Evolutionary conservation across 2,888 invertebrate genomes (phyloP).

Genomic region (Eutolmus rufibarbis): DNA sequence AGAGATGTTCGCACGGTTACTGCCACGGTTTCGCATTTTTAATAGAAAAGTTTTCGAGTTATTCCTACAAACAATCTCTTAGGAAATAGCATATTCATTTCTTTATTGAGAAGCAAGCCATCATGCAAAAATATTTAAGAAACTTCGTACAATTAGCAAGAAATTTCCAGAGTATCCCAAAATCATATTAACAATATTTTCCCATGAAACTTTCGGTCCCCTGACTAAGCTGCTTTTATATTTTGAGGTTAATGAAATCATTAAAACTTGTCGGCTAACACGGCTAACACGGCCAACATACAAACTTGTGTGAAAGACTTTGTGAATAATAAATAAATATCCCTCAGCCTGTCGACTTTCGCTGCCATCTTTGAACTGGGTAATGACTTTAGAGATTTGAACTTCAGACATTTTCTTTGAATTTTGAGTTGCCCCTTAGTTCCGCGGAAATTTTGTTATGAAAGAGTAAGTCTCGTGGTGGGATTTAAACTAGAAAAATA

Average conservation of each 20-base stretch:
- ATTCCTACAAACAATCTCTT: neutral
- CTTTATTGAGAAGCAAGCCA: neutral
- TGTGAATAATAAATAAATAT: constrained; percentile 17
- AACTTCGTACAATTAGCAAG: neutral
- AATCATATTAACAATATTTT: neutral
- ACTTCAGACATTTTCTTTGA: neutral
- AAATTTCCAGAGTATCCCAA: neutral
- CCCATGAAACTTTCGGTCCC: neutral
- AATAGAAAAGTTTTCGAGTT: neutral
- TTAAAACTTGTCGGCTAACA: constrained; percentile 4
- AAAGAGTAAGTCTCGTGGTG: neutral
- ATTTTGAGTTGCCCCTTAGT: neutral
- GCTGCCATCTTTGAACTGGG: neutral
- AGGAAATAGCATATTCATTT: neutral
- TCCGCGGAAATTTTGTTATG: neutral
- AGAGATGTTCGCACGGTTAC: no score
- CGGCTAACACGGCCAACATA: neutral
- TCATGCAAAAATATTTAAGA: neutral
- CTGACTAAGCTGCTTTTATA: neutral
- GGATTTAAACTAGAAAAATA: neutral
- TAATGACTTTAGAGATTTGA: neutral
- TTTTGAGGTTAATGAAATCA: neutral
- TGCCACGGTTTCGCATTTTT: neutral
- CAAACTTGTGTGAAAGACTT: neutral
- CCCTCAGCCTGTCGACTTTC: neutral